These are phyloP conservation scores for Oxycera nigricornis DNA, from an alignment of 2,888 invertebrate species.

Conservation along the genomic window DNA sequence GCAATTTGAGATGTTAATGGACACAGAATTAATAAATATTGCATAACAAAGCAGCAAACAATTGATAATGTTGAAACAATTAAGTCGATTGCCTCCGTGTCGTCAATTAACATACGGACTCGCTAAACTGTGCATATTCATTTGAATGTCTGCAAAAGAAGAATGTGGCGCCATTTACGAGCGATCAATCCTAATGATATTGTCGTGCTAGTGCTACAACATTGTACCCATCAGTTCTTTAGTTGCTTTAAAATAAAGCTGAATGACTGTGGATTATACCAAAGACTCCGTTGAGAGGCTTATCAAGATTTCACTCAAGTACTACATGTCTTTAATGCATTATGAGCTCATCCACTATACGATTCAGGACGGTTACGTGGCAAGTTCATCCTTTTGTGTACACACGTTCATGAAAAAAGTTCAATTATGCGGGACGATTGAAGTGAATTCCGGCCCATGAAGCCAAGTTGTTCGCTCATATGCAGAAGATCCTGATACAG, in stretches of 20 bases:
- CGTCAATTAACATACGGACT: too few relatives aligned
- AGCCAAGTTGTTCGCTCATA: neutral
- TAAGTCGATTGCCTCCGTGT: too few relatives aligned
- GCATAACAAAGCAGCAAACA: too few relatives aligned
- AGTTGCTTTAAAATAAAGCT: neutral
- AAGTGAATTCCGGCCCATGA: conserved; percentile 39
- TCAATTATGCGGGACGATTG: conserved; percentile 47
- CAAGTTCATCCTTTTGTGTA: conserved; percentile 16
- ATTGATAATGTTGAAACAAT: too few relatives aligned
- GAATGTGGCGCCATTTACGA: conserved; percentile 30
- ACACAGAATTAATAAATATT: too few relatives aligned
- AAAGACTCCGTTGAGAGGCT: conserved; percentile 19
- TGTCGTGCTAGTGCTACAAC: neutral
- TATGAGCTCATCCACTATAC: conserved; percentile 1
- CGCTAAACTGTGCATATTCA: too few relatives aligned
- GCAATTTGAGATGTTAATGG: too few relatives aligned
- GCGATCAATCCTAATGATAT: conserved; percentile 26
- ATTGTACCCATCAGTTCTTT: neutral
- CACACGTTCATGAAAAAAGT: conserved; percentile 35
- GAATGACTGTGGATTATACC: conserved; percentile 5
- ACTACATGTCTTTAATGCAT: conserved; percentile 12
- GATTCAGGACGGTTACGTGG: neutral
- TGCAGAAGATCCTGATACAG: neutral
- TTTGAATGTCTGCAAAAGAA: conserved; percentile 27
- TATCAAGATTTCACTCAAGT: conserved; percentile 28